Base-by-base conservation (phyloP, 2,888 invertebrate genomes). In the Elysia crispata region DNA sequence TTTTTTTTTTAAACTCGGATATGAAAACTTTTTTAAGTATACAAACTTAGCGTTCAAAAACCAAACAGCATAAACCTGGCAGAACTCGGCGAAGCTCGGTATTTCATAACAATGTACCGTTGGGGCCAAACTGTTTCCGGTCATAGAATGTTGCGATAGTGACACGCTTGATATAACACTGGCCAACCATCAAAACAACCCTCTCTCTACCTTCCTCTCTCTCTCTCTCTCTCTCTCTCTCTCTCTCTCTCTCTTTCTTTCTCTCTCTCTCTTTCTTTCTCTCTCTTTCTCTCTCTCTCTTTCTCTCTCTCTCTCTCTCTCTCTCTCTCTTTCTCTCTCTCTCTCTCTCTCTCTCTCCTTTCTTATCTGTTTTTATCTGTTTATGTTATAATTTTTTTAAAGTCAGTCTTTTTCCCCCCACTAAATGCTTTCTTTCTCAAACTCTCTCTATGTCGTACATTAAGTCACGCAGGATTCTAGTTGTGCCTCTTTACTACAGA, bases 281-380 rank as follows among this genome's bases (percentile, higher is more conserved):
- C 66, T 23, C 18, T 30, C 13, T 25, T 13, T 30, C 6, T 30
- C 25, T 8, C 25, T 30, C 30, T 30, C 25, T 30, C 25, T 25
- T 66, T 25, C 25, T 3, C 25, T 30, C 25, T 25, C 25, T 5
- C 25, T 25, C 13, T 25, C 30, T 13, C 25, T 25, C 13, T 25
- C 15, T 13, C 15, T n/a, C 15, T 66, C 66, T 28, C 5, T 66
- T 13, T 66, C 15, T 25, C 13, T 66, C 66, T 66, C 3, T 28
- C 66, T 66, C 25, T 66, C 28, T 66, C 25, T 66, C 66, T 66
- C 66, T 66, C 13, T 66, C 28, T 66, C 66, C 30, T 30, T 66
- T 25, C 30, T 54, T 18, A 13, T 54, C 60, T 25, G 15, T 60
- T 25, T 23, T 13, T 23, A 23, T 60, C 25, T 23, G 15, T 60